phyloP scores from a whole-genome alignment of 2,113 vertebrate genomes.

The Carettochelys insculpta region DNA sequence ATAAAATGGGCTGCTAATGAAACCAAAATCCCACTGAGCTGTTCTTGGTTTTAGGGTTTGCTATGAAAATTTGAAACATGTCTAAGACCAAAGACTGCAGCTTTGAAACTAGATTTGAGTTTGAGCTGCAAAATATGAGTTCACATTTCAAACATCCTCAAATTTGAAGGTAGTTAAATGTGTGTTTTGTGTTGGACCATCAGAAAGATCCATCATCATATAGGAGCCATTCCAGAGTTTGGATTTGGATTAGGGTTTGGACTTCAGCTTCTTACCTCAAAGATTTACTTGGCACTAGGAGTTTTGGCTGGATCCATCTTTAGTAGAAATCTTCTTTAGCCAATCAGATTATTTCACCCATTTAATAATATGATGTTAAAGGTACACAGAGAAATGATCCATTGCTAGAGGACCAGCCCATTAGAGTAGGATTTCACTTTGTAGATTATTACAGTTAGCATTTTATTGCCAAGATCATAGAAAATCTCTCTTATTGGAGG shows the following conservation, averaged over 20 bases:
- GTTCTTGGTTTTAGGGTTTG: not conserved
- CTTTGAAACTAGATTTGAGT: not conserved
- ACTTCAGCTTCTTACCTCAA: not conserved
- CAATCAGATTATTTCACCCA: not conserved
- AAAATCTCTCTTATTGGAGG: conserved; percentile 22
- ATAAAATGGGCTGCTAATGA: not conserved
- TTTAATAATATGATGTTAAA: not conserved
- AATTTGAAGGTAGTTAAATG: not conserved
- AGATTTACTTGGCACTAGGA: not conserved
- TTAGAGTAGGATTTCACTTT: not conserved
- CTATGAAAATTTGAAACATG: not conserved
- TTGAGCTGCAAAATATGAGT: not conserved
- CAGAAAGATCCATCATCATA: not conserved
- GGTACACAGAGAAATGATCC: not conserved
- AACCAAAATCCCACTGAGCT: not conserved
- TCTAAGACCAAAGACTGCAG: not conserved
- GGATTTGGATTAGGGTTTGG: not conserved
- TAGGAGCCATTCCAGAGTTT: not conserved
- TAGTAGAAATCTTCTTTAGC: accelerated
- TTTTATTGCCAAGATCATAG: not conserved
- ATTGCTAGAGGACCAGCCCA: not conserved
- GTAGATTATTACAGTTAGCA: not conserved
- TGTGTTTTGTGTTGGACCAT: not conserved
- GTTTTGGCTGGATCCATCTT: not conserved
- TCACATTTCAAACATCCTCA: not conserved